Evolutionary conservation across 2,888 invertebrate genomes (phyloP).

Genomic region (Drosophila sordidula): DNA sequence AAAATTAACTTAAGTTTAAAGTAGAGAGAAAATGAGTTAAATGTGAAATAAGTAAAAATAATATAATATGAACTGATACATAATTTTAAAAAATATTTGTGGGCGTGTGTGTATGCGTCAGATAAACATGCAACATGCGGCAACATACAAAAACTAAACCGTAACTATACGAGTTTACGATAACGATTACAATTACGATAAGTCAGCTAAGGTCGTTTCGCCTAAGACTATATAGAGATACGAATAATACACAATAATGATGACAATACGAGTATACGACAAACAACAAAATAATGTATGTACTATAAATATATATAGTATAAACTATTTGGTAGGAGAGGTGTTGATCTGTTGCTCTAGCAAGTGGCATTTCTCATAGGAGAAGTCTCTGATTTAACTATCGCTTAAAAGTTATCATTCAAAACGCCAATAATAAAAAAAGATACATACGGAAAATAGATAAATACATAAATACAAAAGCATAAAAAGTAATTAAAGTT

Average conservation of each 20-base stretch:
- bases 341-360: conserved; percentile 85
- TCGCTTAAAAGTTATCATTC: conserved; percentile 65
- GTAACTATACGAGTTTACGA: conserved; percentile 39
- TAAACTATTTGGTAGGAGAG: conserved; percentile 83
- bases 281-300: conserved; percentile 50
- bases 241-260: conserved; percentile 43
- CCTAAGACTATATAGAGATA: conserved; percentile 65
- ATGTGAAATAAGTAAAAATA: conserved; percentile 43
- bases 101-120: conserved; percentile 63
- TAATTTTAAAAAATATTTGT: conserved; percentile 51
- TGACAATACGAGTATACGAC: conserved; percentile 43
- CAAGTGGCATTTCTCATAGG: conserved; percentile 55
- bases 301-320: conserved; percentile 33
- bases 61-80: conserved; percentile 32
- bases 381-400: conserved; percentile 32
- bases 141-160: conserved; percentile 68
- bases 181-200: conserved; percentile 47
- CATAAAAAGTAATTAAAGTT: conserved; percentile 53
- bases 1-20: conserved; percentile 50
- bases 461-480: conserved; percentile 78
- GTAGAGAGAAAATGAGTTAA: conserved; percentile 27
- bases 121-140: conserved; percentile 82
- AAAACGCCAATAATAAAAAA: conserved; percentile 42
- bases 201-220: conserved; percentile 40
- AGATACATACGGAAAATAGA: conserved; percentile 60